Evolutionary conservation across 2,797 vertebrate species (phyloP), one percentile per base, ranked within the genome.

Genomic region (Leontocebus nigricollis): DNA sequence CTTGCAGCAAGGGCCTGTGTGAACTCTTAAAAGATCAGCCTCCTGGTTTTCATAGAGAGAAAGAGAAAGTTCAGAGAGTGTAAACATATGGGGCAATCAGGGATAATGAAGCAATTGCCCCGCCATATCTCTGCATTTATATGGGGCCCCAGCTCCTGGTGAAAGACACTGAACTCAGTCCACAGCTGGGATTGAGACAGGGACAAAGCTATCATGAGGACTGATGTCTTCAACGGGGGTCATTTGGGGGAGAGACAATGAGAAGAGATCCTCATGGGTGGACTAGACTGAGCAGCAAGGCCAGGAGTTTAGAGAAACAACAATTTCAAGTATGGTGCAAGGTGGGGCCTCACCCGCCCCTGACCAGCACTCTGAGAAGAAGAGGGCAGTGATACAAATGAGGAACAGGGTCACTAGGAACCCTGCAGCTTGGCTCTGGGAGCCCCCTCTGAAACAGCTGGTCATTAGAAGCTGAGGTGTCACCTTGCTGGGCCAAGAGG

Each of bases 131-230:
- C 33, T 95, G 22, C 33, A 61, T 70, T 46, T 90, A 50, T 12
- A 55, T 26, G 22, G 5, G 46, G 3, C 50, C 44, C 30, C 15
- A 39, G 15, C 36, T 41, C 52, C 81, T 73, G 57, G 22, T 79
- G 5, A 96, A 93, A 72, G 77, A 88, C 41, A 46, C 36, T 92
- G 22, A 96, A 59, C 19, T 88, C 75, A 85, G 85, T 76, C 48
- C 22, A 36, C 15, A 55, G 24, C 50, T 93, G 61, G 57, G 82
- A 72, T 64, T 73, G 13, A 52, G 86, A 96, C 39, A 76, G 11
- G 22, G 67, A 75, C 36, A 79, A 48, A 86, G 13, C n/a, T 77
- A 55, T 24, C 12, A 4, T 48, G 61, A 84, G 46, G 20, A 83
- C 64, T 17, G 0, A 90, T 55, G 15, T 52, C 36, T 57, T 89